phyloP scores from a whole-genome alignment of 2,113 vertebrate species.

The Lampris incognitus region DNA sequence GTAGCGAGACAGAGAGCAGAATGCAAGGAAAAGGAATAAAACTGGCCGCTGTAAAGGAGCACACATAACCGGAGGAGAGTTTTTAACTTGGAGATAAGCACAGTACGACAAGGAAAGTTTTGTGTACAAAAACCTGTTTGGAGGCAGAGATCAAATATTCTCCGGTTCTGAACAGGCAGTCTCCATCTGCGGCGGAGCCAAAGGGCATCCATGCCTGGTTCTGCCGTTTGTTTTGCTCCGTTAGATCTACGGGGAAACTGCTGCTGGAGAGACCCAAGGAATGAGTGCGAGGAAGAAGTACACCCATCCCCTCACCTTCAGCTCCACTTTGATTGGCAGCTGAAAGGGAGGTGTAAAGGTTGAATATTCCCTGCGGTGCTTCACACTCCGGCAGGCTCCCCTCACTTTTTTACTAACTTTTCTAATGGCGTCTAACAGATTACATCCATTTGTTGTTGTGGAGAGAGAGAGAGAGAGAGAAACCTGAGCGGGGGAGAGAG shows the following conservation, averaged over 20 bases:
- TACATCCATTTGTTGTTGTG: constrained; percentile 18
- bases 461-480: neutral
- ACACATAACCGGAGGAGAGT: neutral
- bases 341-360: constrained; percentile 23
- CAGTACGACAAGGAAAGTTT: no score
- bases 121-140: neutral
- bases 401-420: constrained; percentile 42
- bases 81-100: neutral
- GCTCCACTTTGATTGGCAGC: constrained; percentile 64
- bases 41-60: no score
- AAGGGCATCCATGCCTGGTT: neutral
- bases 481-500: neutral
- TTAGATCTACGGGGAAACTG: neutral
- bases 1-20: no score
- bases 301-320: constrained; percentile 12
- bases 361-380: constrained; percentile 41
- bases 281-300: constrained; percentile 4
- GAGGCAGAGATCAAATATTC: neutral
- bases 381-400: constrained; percentile 48
- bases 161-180: neutral
- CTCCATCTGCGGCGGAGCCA: neutral
- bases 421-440: constrained; percentile 48
- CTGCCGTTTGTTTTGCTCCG: neutral
- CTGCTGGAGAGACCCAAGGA: no score
- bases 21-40: no score